phyloP scores from a whole-genome alignment of 2,888 invertebrate species.

The Pharmacophagus antenor region DNA sequence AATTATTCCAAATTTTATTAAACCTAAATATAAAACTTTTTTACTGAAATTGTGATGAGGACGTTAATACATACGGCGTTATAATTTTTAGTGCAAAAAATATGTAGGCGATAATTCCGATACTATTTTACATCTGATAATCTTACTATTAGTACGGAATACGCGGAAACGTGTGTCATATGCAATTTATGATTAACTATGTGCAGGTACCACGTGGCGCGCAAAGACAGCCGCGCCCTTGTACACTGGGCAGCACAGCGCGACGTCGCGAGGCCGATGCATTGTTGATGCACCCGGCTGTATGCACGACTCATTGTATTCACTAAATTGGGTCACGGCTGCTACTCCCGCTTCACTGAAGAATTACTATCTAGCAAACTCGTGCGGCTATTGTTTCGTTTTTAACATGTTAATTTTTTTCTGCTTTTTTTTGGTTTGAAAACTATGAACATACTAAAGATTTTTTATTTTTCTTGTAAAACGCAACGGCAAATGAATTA shows the following conservation, averaged over 20 bases:
- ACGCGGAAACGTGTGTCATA: constrained; percentile 22
- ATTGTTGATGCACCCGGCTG: constrained; percentile 40
- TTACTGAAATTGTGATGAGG: no score
- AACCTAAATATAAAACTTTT: no score
- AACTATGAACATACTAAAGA: not conserved
- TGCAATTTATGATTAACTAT: constrained; percentile 2
- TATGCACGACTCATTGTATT: constrained; percentile 33
- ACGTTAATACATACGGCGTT: no score
- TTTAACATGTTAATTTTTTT: constrained; percentile 2
- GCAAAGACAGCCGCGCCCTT: constrained; percentile 44
- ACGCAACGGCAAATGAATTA: not conserved
- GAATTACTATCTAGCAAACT: constrained; percentile 27
- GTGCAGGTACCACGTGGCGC: constrained; percentile 26
- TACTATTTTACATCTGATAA: not conserved
- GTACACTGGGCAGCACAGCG: constrained; percentile 41
- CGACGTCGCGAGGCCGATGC: constrained; percentile 40
- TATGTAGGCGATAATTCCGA: not conserved
- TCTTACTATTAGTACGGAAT: not conserved
- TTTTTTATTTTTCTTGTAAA: not conserved
- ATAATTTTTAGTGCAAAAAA: no score
- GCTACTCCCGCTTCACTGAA: constrained; percentile 27
- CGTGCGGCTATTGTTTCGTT: constrained; percentile 25
- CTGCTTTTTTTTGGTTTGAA: not conserved
- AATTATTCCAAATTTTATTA: not conserved
- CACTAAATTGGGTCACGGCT: constrained; percentile 39